Percentiles rank a stretch among this genome's conserved stretches.
phyloP scores from a whole-genome alignment of 2,113 vertebrate species.

The Dendrocopos noguchii region DNA sequence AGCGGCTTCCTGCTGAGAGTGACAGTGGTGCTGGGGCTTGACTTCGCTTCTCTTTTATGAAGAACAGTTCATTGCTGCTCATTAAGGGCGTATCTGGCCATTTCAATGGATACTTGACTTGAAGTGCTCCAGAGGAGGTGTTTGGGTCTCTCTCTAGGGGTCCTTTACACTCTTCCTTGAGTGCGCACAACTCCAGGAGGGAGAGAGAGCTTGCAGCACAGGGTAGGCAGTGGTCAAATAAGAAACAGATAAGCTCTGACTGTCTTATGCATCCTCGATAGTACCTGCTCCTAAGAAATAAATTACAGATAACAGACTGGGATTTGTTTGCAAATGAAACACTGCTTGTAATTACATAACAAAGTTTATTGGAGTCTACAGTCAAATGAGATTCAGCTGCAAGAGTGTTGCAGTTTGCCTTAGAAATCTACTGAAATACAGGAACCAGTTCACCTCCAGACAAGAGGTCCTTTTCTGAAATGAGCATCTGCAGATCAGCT shows the following conservation, averaged over 20 bases:
- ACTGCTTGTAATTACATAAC: background rate
- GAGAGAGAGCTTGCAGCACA: too few species aligned
- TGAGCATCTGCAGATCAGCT: background rate
- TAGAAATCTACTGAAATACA: background rate
- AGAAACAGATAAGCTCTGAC: too few species aligned
- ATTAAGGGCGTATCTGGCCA: rapidly evolving
- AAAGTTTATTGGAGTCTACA: rapidly evolving
- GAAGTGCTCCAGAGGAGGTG: rapidly evolving
- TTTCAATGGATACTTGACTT: background rate
- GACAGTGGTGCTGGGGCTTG: rapidly evolving
- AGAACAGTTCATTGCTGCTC: background rate
- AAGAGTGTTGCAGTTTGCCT: background rate
- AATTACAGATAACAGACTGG: background rate
- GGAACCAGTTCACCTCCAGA: rapidly evolving
- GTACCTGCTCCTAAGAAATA: background rate
- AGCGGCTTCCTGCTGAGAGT: too few species aligned
- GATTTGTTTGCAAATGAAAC: background rate
- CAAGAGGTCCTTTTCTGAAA: background rate
- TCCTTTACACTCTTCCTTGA: rapidly evolving
- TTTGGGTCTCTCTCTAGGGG: rapidly evolving
- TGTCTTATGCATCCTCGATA: background rate
- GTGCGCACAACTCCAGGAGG: rapidly evolving
- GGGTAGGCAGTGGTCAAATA: too few species aligned
- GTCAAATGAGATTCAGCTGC: background rate
- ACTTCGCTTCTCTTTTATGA: rapidly evolving